These are phyloP conservation scores for Aurelia sp. DNA, from an alignment of 30 jellyfish, hydroid and myxozoan genomes.

Conservation along the genomic window DNA sequence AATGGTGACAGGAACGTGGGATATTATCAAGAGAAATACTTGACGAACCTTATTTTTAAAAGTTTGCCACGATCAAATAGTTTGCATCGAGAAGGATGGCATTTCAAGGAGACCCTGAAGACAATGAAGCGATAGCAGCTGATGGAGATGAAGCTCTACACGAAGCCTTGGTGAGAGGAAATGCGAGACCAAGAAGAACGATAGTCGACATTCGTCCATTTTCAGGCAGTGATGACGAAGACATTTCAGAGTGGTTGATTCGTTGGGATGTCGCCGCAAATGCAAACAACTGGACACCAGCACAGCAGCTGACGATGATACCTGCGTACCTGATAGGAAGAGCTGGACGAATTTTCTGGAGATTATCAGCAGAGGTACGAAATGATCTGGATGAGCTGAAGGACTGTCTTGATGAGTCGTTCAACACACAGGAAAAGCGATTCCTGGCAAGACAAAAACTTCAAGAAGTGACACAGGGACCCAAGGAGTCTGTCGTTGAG, in stretches of 20 bases:
- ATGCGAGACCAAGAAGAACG: slow-evolving; percentile 21
- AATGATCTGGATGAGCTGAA: slow-evolving; percentile 45
- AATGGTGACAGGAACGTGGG: too few relatives aligned
- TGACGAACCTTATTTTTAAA: too few relatives aligned
- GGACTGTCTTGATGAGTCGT: slow-evolving; percentile 39
- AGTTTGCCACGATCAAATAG: too few relatives aligned
- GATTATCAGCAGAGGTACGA: slow-evolving; percentile 44
- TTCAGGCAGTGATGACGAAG: slow-evolving; percentile 50
- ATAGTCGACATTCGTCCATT: slow-evolving; percentile 43
- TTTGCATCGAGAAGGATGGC: too few relatives aligned
- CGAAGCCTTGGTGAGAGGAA: too few relatives aligned
- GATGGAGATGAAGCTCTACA: too few relatives aligned
- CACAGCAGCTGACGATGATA: slow-evolving; percentile 26
- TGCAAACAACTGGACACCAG: slow-evolving; percentile 33
- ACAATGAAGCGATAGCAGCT: too few relatives aligned
- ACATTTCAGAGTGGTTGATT: slow-evolving; percentile 52
- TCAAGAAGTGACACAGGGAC: slow-evolving; percentile 56
- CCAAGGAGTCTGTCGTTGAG: slow-evolving; percentile 50
- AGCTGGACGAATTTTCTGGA: slow-evolving; percentile 70
- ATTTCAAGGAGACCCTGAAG: too few relatives aligned
- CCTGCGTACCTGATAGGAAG: slow-evolving; percentile 64
- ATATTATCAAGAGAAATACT: too few relatives aligned
- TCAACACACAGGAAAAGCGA: slow-evolving; percentile 47
- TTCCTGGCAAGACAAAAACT: slow-evolving; percentile 46
- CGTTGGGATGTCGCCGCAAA: slow-evolving; percentile 26